Evolutionary conservation across 2,797 vertebrate species (phyloP), one percentile per base, ranked within the genome.

Genomic region (Fratercula arctica): DNA sequence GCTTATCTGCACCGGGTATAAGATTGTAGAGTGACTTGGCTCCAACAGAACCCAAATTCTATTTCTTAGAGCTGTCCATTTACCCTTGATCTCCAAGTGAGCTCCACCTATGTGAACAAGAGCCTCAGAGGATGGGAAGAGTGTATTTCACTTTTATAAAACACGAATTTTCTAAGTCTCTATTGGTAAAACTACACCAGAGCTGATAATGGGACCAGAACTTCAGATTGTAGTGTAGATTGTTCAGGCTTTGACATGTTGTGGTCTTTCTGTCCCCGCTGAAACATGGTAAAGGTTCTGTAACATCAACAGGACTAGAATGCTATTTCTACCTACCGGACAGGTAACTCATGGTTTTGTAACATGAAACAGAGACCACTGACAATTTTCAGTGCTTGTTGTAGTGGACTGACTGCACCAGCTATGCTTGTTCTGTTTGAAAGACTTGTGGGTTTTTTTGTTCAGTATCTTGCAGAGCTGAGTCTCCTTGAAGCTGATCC

Each of bases 401-500:
- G 2, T 73, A n/a, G 57, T 81, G 50, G 19, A n/a, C 29, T 79
- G 24, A 43, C 26, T 72, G 10, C 68, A 73, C 11, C 19, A 60
- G 21, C 33, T 83, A 18, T 13, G 11, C n/a, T 76, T 7, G 23
- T 48, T 79, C 8, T 73, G 26, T 69, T 51, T 78, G 8, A 80
- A 86, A 82, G n/a, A 21, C 11, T 16, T 77, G 6, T 29, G 4
- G 25, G 53, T 50, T 91, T 82, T 68, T 67, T 94, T 93, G 33
- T 54, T 89, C 85, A 99, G 99, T 99, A 99, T 91, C 93, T 99
- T 90, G 98, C 99, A 87, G 99, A 99, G 75, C 93, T 99, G 95
- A 99, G 98, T 90, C 98, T 99, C 31, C 97, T 99, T 74, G 99
- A 99, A 95, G 98, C 98, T 3, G 98, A 99, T 66, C 98, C 98